phyloP scores from a whole-genome alignment of 2,888 invertebrate genomes.

The Macropis europaea region DNA sequence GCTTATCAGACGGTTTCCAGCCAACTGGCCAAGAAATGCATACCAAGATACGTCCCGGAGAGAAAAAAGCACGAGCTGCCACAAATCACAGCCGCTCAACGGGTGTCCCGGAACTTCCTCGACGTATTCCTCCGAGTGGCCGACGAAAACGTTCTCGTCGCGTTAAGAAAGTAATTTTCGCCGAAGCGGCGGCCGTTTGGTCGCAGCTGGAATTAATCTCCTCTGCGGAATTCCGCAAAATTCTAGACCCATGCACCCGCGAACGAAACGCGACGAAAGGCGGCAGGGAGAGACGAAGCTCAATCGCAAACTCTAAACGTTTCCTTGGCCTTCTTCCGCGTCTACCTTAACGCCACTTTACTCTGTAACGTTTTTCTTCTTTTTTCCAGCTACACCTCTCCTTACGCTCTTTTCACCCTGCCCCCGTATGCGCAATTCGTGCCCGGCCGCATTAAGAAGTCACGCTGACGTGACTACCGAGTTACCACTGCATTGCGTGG shows the following conservation, averaged over 20 bases:
- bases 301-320: conserved; percentile 12
- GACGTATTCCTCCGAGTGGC: no score
- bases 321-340: background rate
- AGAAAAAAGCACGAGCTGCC: background rate
- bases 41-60: background rate
- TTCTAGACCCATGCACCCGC: background rate
- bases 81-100: background rate
- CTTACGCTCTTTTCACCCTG: background rate
- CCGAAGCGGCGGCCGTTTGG: background rate
- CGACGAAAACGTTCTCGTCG: conserved; percentile 11
- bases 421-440: background rate
- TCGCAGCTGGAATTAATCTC: conserved; percentile 30
- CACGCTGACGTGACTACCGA: conserved; percentile 40
- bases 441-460: conserved; percentile 19
- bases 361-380: background rate
- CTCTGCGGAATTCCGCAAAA: background rate
- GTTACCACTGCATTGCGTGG: conserved; percentile 65
- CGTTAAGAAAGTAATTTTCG: conserved; percentile 13
- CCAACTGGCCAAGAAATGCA: background rate
- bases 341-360: background rate
- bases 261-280: background rate
- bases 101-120: no score
- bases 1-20: conserved; percentile 29
- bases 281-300: background rate
- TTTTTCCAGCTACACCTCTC: background rate